Base-by-base conservation (phyloP, 2,113 vertebrate species). In the Garra rufa region DNA sequence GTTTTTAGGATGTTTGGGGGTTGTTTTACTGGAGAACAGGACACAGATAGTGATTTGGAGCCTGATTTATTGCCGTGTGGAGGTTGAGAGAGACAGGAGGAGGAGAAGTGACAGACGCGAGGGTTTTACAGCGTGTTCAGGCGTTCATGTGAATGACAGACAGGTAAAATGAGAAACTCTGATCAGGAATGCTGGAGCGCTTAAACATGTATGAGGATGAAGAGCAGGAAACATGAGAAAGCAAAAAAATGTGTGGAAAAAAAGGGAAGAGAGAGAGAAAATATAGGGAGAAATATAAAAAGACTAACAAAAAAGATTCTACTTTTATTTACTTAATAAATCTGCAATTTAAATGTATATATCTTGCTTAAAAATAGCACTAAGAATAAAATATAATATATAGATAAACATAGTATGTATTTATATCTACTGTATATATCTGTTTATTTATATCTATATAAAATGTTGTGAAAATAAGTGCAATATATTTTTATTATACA, bases 121-220 rank as follows among this genome's bases (percentile, higher is more conserved):
- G 34, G 67, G 67, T 0, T 69, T 21, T 11, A 34, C 34, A 10
- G 5, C 5, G 59, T 63, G 34, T 67, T 69, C 19, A 69, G 30
- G 24, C 21, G 9, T 34, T 34, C 30, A 1, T 38, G 15, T 69
- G 65, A 41, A 4, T 69, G 17, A 69, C 65, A 69, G 65, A 13
- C 38, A 34, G 67, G 67, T 43, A 43, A 70, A 43, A 43, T 41
- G 34, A 70, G 67, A 70, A 41, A 41, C 67, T 11, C 30, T 21
- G 34, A 70, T 70, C 67, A 70, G 19, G 61, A 65, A 65, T 65
- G 28, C 28, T 34, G 61, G 61, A 65, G 61, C 28, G 9, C 61
- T 65, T 65, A 17, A 34, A 65, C 61, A 1, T 65, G 61, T 65
- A 6, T 0, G 28, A 30, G 61, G 61, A 65, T 17, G 28, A 70